Base-by-base conservation (phyloP, 2,113 vertebrate genomes). In the Mesocricetus auratus region DNA sequence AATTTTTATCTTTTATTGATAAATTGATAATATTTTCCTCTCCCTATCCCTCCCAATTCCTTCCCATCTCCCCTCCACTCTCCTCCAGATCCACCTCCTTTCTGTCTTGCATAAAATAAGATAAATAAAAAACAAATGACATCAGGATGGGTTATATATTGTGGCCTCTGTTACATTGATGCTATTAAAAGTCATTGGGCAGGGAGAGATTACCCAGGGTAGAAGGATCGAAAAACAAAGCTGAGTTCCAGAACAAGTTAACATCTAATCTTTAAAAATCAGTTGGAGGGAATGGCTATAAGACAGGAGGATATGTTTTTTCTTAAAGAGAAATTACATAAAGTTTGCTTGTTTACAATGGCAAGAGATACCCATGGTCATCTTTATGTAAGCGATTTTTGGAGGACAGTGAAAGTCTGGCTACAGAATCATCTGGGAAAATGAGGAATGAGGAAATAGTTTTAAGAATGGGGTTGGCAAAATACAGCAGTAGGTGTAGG, bases 51-150 rank as follows among this genome's bases (percentile, higher is more conserved):
- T 22, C 16, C n/a, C 11, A 24, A 9, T 45, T 19, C 17, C 26
- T 33, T 3, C 10, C 5, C 3, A 5, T 31, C 26, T 42, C n/a
- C 42, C n/a, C 4, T 16, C 6, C 21, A n/a, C n/a, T n/a, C n/a
- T n/a, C 0, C 0, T 15, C 12, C 42, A 12, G 6, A 4, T 16
- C 47, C 31, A 5, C 45, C 24, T 1, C 13, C 8, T 12, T 58
- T 24, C 22, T 56, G 3, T 53, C 53, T 29, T 31, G 26, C 12
- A 42, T 39, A 60, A 60, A 58, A 39, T 58, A 82, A 60, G 24
- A 42, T 10, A 17, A 83, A 17, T 2, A 2, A 74, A 62, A n/a
- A 58, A n/a, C 2, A 1, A 36, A 82, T 89, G 26, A 85, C 2
- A 2, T 68, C 7, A 68, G 11, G 13, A 22, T 39, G 33, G 9